phyloP scores from a whole-genome alignment of 1,140 invertebrate species.

The Pseudomyrmex concolor region DNA sequence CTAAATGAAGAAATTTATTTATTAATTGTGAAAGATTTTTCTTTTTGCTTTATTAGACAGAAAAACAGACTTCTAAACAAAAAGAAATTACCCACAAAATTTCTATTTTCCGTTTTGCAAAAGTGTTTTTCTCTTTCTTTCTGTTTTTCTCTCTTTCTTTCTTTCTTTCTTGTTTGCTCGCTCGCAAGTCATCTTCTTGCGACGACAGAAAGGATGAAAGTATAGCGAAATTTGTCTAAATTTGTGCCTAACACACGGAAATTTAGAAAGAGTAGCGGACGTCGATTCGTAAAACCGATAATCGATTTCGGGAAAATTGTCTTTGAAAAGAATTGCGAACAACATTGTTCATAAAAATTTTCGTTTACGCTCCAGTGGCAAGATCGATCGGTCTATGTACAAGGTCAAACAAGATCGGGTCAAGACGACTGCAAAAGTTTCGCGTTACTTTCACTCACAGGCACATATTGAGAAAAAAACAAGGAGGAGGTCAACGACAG shows the following conservation, averaged over 20 bases:
- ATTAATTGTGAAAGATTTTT: not conserved
- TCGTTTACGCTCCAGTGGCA: slow-evolving; percentile 17
- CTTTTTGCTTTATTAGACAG: not conserved
- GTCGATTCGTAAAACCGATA: slow-evolving; percentile 1
- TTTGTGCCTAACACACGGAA: not conserved
- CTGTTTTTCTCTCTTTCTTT: no score
- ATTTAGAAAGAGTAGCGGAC: not conserved
- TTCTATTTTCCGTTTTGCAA: not conserved
- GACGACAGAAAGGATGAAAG: not conserved
- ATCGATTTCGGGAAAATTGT: slow-evolving; percentile 7
- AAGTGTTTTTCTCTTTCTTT: not conserved
- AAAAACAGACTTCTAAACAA: not conserved
- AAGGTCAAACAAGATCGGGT: not conserved
- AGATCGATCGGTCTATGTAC: slow-evolving; percentile 44
- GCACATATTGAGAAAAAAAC: not conserved
- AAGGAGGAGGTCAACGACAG: slow-evolving; percentile 42
- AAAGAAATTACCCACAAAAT: not conserved
- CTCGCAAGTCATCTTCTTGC: no score
- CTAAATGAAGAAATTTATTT: no score
- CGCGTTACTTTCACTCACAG: slow-evolving; percentile 67
- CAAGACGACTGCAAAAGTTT: not conserved
- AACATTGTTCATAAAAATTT: slow-evolving; percentile 53
- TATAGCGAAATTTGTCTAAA: not conserved
- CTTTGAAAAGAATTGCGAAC: not conserved
- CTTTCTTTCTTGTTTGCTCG: no score